Evolutionary conservation across 2,797 vertebrate genomes (phyloP).

Genomic region (Amblyraja radiata): DNA sequence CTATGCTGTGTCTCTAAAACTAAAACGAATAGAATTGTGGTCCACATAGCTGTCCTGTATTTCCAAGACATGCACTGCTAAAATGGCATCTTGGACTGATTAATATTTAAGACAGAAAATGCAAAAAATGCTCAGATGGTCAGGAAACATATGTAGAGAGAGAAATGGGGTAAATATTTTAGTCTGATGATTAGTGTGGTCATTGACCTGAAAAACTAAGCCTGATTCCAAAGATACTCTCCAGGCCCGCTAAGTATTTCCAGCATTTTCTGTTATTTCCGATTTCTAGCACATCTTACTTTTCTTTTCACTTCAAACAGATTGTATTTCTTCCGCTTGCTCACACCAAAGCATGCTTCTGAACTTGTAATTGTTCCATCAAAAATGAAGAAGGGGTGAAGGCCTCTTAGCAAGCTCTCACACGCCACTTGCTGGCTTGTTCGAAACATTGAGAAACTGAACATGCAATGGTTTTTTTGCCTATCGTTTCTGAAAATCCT

Average conservation of each 20-base stretch:
- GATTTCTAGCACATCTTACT: too few relatives aligned
- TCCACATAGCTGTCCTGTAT: neutral
- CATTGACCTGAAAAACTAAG: too few relatives aligned
- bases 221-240: too few relatives aligned
- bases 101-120: neutral
- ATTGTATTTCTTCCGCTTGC: neutral
- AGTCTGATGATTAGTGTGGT: too few relatives aligned
- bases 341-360: neutral
- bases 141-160: too few relatives aligned
- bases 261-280: too few relatives aligned
- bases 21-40: neutral
- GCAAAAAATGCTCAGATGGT: too few relatives aligned
- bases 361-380: neutral
- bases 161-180: too few relatives aligned
- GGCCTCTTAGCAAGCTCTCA: neutral
- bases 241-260: too few relatives aligned
- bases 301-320: neutral
- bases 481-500: neutral
- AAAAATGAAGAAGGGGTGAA: too few relatives aligned
- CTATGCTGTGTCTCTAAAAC: too few relatives aligned
- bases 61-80: neutral
- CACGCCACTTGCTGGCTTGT: neutral
- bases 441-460: neutral
- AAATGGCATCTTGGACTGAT: constrained; percentile 3
- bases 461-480: neutral